A percentile compares a stretch with the other conserved stretches of the same genome.
These are phyloP conservation scores for Amblyornis subalaris DNA, from an alignment of 2,113 vertebrate genomes.

Conservation along the genomic window DNA sequence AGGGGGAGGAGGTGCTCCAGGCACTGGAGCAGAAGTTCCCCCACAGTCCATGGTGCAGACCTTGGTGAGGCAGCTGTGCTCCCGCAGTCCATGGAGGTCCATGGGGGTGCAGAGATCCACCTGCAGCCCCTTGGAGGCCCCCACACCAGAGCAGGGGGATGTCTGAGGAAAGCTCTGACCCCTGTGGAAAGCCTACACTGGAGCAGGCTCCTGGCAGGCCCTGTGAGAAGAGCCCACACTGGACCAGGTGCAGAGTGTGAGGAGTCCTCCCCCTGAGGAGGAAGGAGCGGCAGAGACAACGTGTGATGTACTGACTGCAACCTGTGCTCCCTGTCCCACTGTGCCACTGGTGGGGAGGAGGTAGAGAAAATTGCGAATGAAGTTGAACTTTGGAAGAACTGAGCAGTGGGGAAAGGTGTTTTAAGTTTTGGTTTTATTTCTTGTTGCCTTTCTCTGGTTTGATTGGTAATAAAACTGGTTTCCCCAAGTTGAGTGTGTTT, in stretches of 20 bases:
- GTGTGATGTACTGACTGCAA: neutral
- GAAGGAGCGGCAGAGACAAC: neutral
- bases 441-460: neutral
- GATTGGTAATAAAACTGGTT: neutral
- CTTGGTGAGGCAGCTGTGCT: neutral
- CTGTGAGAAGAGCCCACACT: neutral
- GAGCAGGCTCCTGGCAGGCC: neutral
- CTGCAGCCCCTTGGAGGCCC: neutral
- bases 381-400: neutral
- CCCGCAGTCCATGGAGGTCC: neutral
- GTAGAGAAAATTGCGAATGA: neutral
- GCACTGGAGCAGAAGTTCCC: neutral
- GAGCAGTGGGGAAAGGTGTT: neutral
- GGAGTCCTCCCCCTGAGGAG: neutral
- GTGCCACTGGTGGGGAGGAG: neutral
- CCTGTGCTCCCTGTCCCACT: neutral
- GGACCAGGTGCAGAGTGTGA: neutral
- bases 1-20: neutral
- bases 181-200: neutral
- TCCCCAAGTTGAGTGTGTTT: neutral
- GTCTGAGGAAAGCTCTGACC: fast-evolving
- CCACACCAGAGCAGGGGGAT: neutral
- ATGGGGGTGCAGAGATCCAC: neutral
- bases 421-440: neutral
- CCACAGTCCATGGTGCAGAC: fast-evolving